Evolutionary conservation across 2,113 vertebrate genomes (phyloP), one percentile per base, ranked within the genome.

Genomic region (Cacatua alba): DNA sequence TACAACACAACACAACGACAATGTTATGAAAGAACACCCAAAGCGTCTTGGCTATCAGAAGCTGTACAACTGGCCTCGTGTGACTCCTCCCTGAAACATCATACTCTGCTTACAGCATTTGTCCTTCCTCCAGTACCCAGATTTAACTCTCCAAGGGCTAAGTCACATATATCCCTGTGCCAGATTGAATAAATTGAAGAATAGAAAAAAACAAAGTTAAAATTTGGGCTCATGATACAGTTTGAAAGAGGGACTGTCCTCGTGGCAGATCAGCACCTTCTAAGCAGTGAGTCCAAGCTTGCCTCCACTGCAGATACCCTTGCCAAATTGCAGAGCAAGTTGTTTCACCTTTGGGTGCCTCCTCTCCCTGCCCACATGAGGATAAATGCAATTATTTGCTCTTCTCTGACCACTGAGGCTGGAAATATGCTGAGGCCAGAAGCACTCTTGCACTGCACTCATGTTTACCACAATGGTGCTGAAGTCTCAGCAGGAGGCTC

Each of bases 1-100:
- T 5, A 28, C 39, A 74, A 2, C 26, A 28, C 6, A 72, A 24
- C 13, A 62, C 24, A 72, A 43, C 13, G 24, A 28, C 35, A 69
- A 4, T 0, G 0, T 48, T 64, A 24, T n/a, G 67, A 69, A 75
- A 63, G 39, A 55, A 4, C 3, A 33, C 4, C 26, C 48, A 26
- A 7, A 23, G 26, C 41, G 11, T 3, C 9, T 44, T 65, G 63
- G 28, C 17, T 77, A 8, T 24, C 67, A 90, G 79, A 65, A 77
- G 10, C 17, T 8, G 0, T 13, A 35, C 16, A 64, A 31, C 28
- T 82, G 33, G 43, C 55, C 72, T 24, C 46, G 26, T 1, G 4
- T 26, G 25, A 37, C 43, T 59, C 7, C 15, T n/a, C 12, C 26
- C 11, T 63, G 74, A 46, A 59, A 23, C 46, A 71, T 82, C 60